phyloP scores from a whole-genome alignment of 1,140 invertebrate genomes.

The Alviniconcha marisindica region DNA sequence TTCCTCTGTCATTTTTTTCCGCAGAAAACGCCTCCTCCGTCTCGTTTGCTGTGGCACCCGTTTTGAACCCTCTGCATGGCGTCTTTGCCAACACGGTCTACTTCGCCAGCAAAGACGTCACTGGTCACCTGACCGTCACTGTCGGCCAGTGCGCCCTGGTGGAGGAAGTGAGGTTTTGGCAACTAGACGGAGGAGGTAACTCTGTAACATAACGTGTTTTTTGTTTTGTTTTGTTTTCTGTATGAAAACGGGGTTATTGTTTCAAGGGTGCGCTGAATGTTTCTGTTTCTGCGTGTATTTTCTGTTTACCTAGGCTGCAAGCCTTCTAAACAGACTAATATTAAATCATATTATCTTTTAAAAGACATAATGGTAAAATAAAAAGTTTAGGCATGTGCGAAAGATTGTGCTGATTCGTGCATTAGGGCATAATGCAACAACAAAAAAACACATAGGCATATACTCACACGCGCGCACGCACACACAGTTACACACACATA shows the following conservation, averaged over 20 bases:
- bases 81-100: slow-evolving; percentile 33
- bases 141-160: slow-evolving; percentile 33
- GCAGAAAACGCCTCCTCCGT: neutral
- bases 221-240: neutral
- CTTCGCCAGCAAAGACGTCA: neutral
- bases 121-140: slow-evolving; percentile 29
- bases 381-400: too few species aligned
- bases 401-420: too few species aligned
- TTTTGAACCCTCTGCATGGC: neutral
- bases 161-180: slow-evolving; percentile 21
- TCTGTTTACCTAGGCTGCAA: too few species aligned
- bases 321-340: too few species aligned
- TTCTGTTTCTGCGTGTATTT: too few species aligned
- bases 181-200: neutral
- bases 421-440: too few species aligned
- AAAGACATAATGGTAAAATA: too few species aligned
- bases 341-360: too few species aligned
- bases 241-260: neutral
- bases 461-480: too few species aligned
- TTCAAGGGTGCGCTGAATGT: neutral
- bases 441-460: too few species aligned
- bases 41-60: slow-evolving; percentile 27
- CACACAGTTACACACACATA: too few species aligned
- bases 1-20: too few species aligned
- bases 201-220: neutral